Evolutionary conservation across 2,888 invertebrate species (phyloP).

Genomic region (Zhengitettix transpicula): DNA sequence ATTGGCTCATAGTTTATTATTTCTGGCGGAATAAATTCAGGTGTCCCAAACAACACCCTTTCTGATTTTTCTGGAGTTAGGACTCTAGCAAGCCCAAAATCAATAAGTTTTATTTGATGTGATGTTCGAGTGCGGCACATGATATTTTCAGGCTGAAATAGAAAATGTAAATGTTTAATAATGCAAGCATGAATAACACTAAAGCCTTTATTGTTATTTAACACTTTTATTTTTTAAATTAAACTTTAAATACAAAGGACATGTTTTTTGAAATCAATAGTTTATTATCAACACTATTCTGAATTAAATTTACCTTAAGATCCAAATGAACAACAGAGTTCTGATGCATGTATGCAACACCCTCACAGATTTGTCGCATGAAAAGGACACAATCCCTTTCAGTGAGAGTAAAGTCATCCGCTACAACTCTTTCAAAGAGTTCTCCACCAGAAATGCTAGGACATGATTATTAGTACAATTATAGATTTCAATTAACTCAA

Average conservation of each 20-base stretch:
- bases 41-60: constrained; percentile 71
- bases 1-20: constrained; percentile 82
- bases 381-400: constrained; percentile 74
- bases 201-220: too few relatives aligned
- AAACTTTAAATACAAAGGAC: too few relatives aligned
- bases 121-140: constrained; percentile 76
- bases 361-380: constrained; percentile 81
- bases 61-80: constrained; percentile 48
- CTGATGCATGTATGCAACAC: constrained; percentile 75
- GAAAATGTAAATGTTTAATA: background rate
- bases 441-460: constrained; percentile 82
- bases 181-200: too few relatives aligned
- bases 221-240: too few relatives aligned
- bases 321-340: constrained; percentile 76
- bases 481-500: too few relatives aligned
- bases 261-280: background rate
- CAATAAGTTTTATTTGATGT: constrained; percentile 79
- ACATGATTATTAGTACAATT: constrained; percentile 11
- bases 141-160: constrained; percentile 73
- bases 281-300: background rate
- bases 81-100: constrained; percentile 77
- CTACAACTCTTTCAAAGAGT: constrained; percentile 81
- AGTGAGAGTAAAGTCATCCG: constrained; percentile 81
- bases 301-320: constrained; percentile 43
- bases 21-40: constrained; percentile 86